These are phyloP conservation scores for Drosophila saltans DNA, from an alignment of 1,140 invertebrate species.

Conservation along the genomic window DNA sequence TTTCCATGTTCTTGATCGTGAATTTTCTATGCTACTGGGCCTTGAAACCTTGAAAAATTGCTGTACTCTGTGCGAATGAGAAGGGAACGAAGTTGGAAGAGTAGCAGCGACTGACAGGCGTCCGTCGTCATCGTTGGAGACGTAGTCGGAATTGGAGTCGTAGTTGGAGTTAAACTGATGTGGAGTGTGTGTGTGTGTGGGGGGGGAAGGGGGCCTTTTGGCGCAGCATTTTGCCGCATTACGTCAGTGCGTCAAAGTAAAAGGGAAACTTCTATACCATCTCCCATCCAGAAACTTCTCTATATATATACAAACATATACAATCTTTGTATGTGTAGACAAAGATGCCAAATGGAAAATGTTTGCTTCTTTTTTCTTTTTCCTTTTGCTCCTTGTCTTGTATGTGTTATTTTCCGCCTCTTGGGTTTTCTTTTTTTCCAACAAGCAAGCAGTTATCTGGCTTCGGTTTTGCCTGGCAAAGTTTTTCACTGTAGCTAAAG, in stretches of 20 bases:
- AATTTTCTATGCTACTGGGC: conserved; percentile 83
- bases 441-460: conserved; percentile 61
- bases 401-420: conserved; percentile 61
- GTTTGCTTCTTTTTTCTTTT: conserved; percentile 48
- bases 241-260: conserved; percentile 73
- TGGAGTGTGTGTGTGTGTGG: background rate
- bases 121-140: conserved; percentile 4
- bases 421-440: conserved; percentile 53
- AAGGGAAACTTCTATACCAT: conserved; percentile 58
- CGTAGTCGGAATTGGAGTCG: conserved; percentile 23
- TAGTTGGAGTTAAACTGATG: background rate
- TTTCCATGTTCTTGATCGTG: conserved; percentile 83
- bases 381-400: conserved; percentile 43
- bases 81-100: background rate
- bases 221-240: conserved; percentile 73
- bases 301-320: background rate
- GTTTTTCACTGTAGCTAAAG: conserved; percentile 18
- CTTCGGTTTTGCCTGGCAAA: conserved; percentile 42
- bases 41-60: conserved; percentile 78
- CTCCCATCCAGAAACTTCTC: background rate
- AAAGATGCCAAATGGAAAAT: conserved; percentile 34
- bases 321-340: too few relatives aligned
- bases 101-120: conserved; percentile 2
- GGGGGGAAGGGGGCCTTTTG: conserved; percentile 31
- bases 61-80: conserved; percentile 29